Base-by-base conservation (phyloP, 2,113 vertebrate species). In the Empidonax traillii region DNA sequence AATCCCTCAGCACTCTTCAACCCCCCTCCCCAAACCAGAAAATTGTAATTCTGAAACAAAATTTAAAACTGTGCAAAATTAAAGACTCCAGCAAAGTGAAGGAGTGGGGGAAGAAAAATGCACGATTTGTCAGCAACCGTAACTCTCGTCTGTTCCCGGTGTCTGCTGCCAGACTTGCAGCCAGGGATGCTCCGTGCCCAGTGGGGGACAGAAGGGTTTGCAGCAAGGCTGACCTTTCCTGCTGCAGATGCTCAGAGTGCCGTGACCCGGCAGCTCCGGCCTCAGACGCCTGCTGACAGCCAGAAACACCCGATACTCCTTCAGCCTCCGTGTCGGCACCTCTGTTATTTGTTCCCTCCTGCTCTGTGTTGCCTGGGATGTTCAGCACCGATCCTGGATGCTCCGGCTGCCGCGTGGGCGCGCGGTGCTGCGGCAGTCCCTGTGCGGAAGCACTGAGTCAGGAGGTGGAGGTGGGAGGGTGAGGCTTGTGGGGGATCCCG, bases 201-300 rank as follows among this genome's bases (percentile, higher is more conserved):
- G 88, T 46, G 59, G 79, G 84, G 74, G 35, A 68, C 82, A 19
- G 85, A 62, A 91, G 74, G 62, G 49, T 71, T 91, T 91, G 83
- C 53, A 75, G 82, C 58, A 22, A 31, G 81, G 77, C 78, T 95
- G 92, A 93, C 62, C 87, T 94, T 89, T 87, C 69, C 66, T 2
- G 19, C 87, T 75, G 21, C 9, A 28, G 78, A 28, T 91, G 85
- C 47, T 82, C 9, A 0, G 52, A 25, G 72, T 76, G 89, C 83
- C 8, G 0, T 65, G 89, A 92, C 94, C 96, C 2, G 2, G 33
- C 72, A 49, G 68, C 80, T 94, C 22, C 8, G 63, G 63, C 83
- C 78, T 83, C 67, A 63, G 80, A 37, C 33, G 37, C 72, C 80
- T 78, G 89, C 84, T 94, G 95, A 78, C 68, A 94, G 73, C 56